Percentiles rank a stretch among this genome's conserved stretches.
Conservation (phyloP, 2,797 vertebrate species). For the Gymnoscopelus microlampas region DNA sequence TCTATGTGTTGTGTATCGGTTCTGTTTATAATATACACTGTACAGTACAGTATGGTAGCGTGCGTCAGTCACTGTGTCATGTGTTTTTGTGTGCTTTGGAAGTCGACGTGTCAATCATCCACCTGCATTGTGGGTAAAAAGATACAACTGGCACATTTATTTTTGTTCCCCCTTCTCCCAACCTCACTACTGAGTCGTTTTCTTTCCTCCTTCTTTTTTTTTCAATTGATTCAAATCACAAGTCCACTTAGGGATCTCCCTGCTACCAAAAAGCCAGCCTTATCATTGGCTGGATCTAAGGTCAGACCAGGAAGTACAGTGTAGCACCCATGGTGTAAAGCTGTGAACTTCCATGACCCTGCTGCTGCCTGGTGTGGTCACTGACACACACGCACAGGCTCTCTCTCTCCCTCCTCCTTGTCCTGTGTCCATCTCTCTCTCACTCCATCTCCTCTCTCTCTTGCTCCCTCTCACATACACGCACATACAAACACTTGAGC, state of each 20-base stretch:
- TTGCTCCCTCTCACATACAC: constrained; percentile 48
- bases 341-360: constrained; percentile 80
- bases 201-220: constrained; percentile 26
- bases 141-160: neutral
- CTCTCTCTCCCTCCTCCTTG: constrained; percentile 33
- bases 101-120: neutral
- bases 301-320: constrained; percentile 59
- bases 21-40: no score
- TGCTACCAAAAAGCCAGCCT: constrained; percentile 24
- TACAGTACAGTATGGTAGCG: no score
- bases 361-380: constrained; percentile 77
- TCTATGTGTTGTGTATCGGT: no score
- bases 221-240: constrained; percentile 28
- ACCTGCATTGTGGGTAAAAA: neutral
- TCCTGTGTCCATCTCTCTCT: neutral
- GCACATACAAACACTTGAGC: constrained; percentile 26
- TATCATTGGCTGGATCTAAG: constrained; percentile 45
- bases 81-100: neutral
- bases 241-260: neutral
- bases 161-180: constrained; percentile 25
- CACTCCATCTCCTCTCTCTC: neutral
- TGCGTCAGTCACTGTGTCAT: no score
- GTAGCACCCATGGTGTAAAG: constrained; percentile 59
- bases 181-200: constrained; percentile 40
- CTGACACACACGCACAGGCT: constrained; percentile 74